Evolutionary conservation across 1,140 invertebrate species (phyloP), one percentile per base, ranked within the genome.

Genomic region (Drosophila subobscura): DNA sequence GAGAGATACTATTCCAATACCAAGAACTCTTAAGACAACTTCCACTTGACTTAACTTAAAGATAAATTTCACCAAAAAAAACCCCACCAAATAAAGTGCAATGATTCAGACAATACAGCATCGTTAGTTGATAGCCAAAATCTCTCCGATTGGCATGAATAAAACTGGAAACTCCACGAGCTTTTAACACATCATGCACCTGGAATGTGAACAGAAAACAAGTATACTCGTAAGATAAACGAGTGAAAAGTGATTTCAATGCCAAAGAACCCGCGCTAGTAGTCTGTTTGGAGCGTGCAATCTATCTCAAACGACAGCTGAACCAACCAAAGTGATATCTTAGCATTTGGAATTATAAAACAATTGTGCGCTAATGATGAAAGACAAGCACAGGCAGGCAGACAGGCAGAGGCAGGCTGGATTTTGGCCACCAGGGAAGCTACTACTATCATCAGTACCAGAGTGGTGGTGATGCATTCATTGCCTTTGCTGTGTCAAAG

Each of bases 321-420:
- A 67, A 55, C 63, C 54, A 64, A 64, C 53, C 55, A 67, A 67
- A 79, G 57, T 75, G 66, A 42, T 68, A 83, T 60, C 66, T 75
- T 29, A 47, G 59, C 72, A 72, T 74, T 72, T 58, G 37, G 64
- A 77, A 54, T 42, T 55, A 59, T 68, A 56, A 71, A 56, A 84
- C 80, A 84, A 84, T 84, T 75, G 80, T 73, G 45, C 65, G 72
- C 81, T 84, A 84, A 84, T 86, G 80, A 86, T 75, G 45, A 44
- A 79, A 79, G 72, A 76, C 77, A 75, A 40, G 51, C 50, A 27
- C 0, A 27, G 49, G 51, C 58, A 45, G 41, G 12, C 47, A 5
- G 25, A 5, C 25, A 27, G 5, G 0, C 25, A 44, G 16, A 20
- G 16, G 16, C 16, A 20, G 16, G 16, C 16, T 22, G n/a, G 44